Evolutionary conservation across 2,888 invertebrate species (phyloP).

Genomic region (Cheilosia pagana): DNA sequence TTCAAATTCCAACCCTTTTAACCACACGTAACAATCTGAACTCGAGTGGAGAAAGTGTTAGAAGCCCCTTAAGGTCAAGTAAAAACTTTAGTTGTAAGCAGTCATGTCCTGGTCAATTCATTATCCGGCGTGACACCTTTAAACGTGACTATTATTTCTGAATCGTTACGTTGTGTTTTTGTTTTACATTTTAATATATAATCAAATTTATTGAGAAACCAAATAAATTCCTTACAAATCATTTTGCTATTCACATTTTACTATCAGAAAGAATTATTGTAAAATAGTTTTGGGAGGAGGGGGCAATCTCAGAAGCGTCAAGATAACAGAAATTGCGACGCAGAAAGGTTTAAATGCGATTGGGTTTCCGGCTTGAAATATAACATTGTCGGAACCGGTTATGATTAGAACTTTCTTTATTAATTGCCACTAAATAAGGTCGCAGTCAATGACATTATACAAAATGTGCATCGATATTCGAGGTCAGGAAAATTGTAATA

Average conservation of each 20-base stretch:
- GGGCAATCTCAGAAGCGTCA: neutral
- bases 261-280: neutral
- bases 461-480: neutral
- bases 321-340: constrained; percentile 20
- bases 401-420: constrained; percentile 1
- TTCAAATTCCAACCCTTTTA: constrained; percentile 9
- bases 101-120: neutral
- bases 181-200: too few relatives aligned
- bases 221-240: neutral
- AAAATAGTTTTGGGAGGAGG: neutral
- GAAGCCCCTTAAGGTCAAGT: constrained; percentile 16
- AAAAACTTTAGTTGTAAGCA: constrained; percentile 1
- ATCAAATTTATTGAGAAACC: too few relatives aligned
- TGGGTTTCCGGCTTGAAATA: neutral
- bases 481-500: constrained; percentile 15
- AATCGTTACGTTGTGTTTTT: too few relatives aligned
- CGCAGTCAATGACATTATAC: neutral
- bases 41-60: constrained; percentile 5
- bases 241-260: neutral
- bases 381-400: constrained; percentile 5
- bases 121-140: too few relatives aligned
- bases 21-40: neutral
- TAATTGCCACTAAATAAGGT: neutral
- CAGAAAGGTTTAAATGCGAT: neutral
- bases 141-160: too few relatives aligned